Evolutionary conservation across 1,140 invertebrate species (phyloP), one percentile per base, ranked within the genome.

Genomic region (Drosophila santomea): DNA sequence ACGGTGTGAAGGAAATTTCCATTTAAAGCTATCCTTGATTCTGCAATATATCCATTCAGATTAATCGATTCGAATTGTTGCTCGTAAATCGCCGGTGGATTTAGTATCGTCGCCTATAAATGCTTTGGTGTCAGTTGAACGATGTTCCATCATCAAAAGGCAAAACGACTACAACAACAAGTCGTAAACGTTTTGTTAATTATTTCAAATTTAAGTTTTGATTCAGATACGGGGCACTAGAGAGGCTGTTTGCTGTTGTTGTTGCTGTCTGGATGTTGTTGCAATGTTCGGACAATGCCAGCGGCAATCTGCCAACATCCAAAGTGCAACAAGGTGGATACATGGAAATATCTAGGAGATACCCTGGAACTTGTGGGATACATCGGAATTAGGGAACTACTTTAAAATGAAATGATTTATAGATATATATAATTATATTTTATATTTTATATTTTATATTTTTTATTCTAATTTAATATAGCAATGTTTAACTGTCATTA

Each of bases 191-290:
- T 35, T 35, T 25, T 36, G 43, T 50, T 71, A 71, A 71, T 71
- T 71, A 71, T 71, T 71, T 69, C 36, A 71, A 57, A 71, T 71
- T 69, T 71, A 57, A 25, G 41, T 57, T 71, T 69, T 48, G 67
- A 71, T 71, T 68, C 63, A 48, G 67, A 69, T 69, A 57, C 36
- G 67, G 51, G 63, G 25, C 63, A 20, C 67, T 2, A 36, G 25
- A 69, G 51, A 69, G 63, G 28, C 67, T 15, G 11, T 25, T 20
- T 20, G 20, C 20, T 20, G 4, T 68, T 25, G 50, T 14, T 25
- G 35, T 4, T 60, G 6, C 32, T 11, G 7, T 1, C n/a, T 36
- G 25, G 11, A 17, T 32, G 54, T 11, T 41, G 36, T n/a, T 11
- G 36, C 25, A 39, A 12, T n/a, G 28, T 7, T 67, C 32, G 51